Conservation (phyloP, 2,797 vertebrate species). For the Arnoldichthys spilopterus region DNA sequence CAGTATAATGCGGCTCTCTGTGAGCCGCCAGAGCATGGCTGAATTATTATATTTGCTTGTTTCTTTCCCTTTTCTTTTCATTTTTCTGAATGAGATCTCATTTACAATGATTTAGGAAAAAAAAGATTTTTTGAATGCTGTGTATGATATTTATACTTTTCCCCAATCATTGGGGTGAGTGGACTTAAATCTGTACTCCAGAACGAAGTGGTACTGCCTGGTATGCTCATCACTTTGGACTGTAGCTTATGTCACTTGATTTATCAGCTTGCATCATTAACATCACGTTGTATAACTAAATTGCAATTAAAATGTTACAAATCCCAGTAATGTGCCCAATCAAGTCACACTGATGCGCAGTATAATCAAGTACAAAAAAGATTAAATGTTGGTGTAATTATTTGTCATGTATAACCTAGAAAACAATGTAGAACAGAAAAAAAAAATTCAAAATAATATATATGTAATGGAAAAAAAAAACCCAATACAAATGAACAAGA, state of each 20-base stretch:
- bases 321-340: too few relatives aligned
- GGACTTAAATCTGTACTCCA: neutral
- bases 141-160: neutral
- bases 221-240: neutral
- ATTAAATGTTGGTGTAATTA: neutral
- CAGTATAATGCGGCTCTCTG: constrained; percentile 70
- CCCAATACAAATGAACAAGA: neutral
- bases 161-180: neutral
- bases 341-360: too few relatives aligned
- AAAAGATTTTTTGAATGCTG: neutral
- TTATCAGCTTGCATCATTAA: neutral
- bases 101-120: neutral
- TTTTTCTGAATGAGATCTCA: neutral
- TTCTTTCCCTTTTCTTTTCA: neutral
- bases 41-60: neutral
- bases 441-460: neutral
- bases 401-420: neutral
- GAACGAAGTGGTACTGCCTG: neutral
- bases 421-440: too few relatives aligned
- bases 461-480: neutral
- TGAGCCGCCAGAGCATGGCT: constrained; percentile 12
- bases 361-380: neutral
- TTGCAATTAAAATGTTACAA: neutral
- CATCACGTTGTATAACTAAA: neutral
- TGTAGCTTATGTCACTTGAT: neutral